Conservation (phyloP, 2,113 vertebrate species). For the Philantomba maxwellii region DNA sequence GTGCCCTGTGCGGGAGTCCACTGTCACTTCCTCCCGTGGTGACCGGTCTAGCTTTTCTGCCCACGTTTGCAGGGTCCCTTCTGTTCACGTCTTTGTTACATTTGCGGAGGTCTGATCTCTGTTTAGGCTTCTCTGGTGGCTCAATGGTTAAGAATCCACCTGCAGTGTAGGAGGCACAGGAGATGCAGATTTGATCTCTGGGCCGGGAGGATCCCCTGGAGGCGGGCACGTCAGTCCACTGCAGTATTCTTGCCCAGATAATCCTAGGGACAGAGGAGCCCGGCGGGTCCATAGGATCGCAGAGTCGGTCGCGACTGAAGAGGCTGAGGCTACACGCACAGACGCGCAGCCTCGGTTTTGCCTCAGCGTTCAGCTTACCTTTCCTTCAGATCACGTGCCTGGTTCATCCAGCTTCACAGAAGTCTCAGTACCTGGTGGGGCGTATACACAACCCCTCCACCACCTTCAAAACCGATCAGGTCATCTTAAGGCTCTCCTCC, state of each 20-base stretch:
- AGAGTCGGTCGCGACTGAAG: background rate
- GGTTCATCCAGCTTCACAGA: fast-evolving
- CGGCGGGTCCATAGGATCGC: fast-evolving
- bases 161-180: background rate
- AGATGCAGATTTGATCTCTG: background rate
- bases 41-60: fast-evolving
- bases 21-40: fast-evolving
- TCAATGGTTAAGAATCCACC: background rate
- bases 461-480: fast-evolving
- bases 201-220: background rate
- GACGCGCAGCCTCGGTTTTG: fast-evolving
- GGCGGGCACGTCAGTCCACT: background rate
- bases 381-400: fast-evolving
- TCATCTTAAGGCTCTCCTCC: fast-evolving
- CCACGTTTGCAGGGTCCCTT: fast-evolving
- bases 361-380: fast-evolving
- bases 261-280: background rate
- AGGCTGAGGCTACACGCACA: fast-evolving
- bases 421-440: fast-evolving
- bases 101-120: fast-evolving
- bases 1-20: fast-evolving
- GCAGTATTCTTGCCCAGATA: background rate
- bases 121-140: background rate
- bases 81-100: fast-evolving
- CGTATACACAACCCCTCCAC: fast-evolving